Base-by-base conservation (phyloP, 92 coral and sea anemone genomes). In the Zoanthus solanderi region DNA sequence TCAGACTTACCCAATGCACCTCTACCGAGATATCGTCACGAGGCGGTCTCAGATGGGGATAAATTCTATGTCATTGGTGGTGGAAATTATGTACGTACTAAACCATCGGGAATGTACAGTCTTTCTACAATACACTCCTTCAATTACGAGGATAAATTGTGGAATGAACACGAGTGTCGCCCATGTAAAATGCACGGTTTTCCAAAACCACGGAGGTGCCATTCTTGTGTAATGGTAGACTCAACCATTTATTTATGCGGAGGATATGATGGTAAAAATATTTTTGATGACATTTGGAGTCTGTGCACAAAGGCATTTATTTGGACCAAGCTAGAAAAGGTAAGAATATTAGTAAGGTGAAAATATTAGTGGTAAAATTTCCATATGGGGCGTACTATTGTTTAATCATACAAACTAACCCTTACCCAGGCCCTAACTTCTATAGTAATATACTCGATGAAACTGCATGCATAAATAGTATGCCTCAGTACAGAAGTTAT, bases 201-300 rank as follows among this genome's bases (percentile, higher is more conserved):
- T 85, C 99, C 99, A 9, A 78, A 90, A 12, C 96, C 95, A 13
- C 92, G 99, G 9, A 93, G 99, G 58, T 95, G 98, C 16, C 99
- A 96, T 78, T 95, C 96, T 3, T 96, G 99, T 69, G 96, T 96
- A 16, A 52, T 89, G 54, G 91, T 79, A 72, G 85, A 89, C 32
- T 87, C 91, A 47, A 29, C 46, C 72, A 94, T 93, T 53, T 95
- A 90, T 66, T 88, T 96, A 9, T 92, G 96, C 83, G 99, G 99
- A 7, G 99, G 99, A 0, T 94, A 91, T 83, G 94, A 93, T 72
- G 98, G 98, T 34, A 77, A 47, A 28, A 46, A 18, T 54, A 87
- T 92, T 32, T 95, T 87, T 87, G 94, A 93, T 86, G 99, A 96
- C 61, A 90, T 96, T 4, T 96, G 99, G 56, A 50, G 56, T 50